Evolutionary conservation across 2,888 invertebrate species (phyloP).

Genomic region (Tinea pellionella): DNA sequence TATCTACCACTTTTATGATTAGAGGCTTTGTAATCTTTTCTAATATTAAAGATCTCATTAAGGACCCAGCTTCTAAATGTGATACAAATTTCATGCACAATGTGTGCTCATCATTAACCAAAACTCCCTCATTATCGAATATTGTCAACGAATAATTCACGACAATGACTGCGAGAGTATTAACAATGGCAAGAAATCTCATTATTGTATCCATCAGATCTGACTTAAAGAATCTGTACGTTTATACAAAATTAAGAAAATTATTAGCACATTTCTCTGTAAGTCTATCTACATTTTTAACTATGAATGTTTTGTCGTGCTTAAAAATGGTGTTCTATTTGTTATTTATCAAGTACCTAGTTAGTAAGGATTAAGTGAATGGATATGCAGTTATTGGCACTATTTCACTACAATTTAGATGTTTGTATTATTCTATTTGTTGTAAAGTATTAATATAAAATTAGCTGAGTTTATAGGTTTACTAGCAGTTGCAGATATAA

Average conservation of each 20-base stretch:
- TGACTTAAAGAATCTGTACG: constrained; percentile 54
- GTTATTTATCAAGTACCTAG: constrained; percentile 71
- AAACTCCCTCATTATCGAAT: constrained; percentile 48
- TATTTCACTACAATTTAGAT: constrained; percentile 24
- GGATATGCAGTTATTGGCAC: constrained; percentile 70
- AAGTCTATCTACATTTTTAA: constrained; percentile 71
- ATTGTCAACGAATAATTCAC: constrained; percentile 53
- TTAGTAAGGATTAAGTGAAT: constrained; percentile 63
- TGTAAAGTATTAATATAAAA: constrained; percentile 4
- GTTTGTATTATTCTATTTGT: constrained; percentile 1
- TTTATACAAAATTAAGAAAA: constrained; percentile 55
- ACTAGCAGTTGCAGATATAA: constrained; percentile 22
- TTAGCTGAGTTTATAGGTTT: neutral
- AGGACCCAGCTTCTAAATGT: neutral
- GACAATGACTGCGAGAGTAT: constrained; percentile 29
- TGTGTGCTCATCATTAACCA: neutral
- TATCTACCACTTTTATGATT: neutral
- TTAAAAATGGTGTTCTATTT: constrained; percentile 71
- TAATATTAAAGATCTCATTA: neutral
- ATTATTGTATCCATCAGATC: constrained; percentile 41
- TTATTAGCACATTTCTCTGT: constrained; percentile 71
- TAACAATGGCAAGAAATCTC: constrained; percentile 40
- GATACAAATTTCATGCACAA: neutral
- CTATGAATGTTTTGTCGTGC: constrained; percentile 72
- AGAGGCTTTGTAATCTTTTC: neutral